Evolutionary conservation across 2,888 invertebrate genomes (phyloP), one percentile per base, ranked within the genome.

Genomic region (Bimastos eiseni): DNA sequence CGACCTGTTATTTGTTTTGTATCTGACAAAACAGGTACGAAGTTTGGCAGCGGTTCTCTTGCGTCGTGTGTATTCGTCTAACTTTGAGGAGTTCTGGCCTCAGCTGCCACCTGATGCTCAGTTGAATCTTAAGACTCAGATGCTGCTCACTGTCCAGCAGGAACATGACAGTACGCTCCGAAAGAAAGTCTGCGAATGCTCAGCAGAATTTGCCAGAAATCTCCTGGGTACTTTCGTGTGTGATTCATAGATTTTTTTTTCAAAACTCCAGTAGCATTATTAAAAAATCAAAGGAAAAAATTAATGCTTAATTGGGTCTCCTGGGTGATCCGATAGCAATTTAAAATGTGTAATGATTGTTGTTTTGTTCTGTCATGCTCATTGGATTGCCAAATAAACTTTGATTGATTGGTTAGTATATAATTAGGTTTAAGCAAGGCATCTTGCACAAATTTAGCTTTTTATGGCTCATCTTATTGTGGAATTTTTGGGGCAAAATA

Each of bases 21-120:
- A 24, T 41, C 17, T 37, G 34, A 36, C 36, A 1, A 4, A 30
- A 11, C 91, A 96, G 96, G 96, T 97, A 90, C 96, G 98, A 70
- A 97, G 97, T 93, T 97, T 99, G 96, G 97, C 98, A n/a, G 98
- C 99, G 11, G 98, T 99, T 70, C 96, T 99, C 92, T 96, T 99
- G 93, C 97, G 99, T 88, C 96, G 99, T 91, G 96, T 99, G 33
- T 94, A 96, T 94, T 97, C 98, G 89, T 97, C 97, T 83, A 98
- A 98, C 93, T 99, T 98, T 95, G 96, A 97, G 94, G 98, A 98
- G 91, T 97, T 98, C 95, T 98, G 97, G 95, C 97, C 98, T n/a
- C 97, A 97, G 96, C 95, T 98, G 92, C 96, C 97, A 3, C 96
- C 97, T 92, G 98, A 98, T 94, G 97, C 97, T 93, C 98, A 98